A percentile compares a stretch with the other conserved stretches of the same genome.
phyloP scores from a whole-genome alignment of 2,888 invertebrate genomes.

The Lutraria lutraria region DNA sequence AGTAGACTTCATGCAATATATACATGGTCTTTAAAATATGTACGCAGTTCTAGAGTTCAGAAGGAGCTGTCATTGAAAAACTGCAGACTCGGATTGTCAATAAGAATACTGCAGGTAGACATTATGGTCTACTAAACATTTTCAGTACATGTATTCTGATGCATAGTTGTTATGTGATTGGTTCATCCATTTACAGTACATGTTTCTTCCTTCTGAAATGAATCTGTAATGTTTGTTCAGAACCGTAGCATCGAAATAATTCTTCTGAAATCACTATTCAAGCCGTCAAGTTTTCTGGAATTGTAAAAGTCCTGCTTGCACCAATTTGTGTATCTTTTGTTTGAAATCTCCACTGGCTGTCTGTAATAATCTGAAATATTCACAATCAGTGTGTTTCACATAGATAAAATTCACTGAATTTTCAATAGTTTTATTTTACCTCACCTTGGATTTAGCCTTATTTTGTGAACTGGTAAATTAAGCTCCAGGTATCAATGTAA shows the following conservation, averaged over 20 bases:
- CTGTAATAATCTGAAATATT: slow-evolving; percentile 72
- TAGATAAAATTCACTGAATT: too few relatives aligned
- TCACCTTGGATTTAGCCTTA: too few relatives aligned
- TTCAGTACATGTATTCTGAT: not conserved
- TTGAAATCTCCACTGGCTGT: slow-evolving; percentile 70
- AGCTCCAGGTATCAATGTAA: too few relatives aligned
- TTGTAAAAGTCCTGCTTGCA: slow-evolving; percentile 77
- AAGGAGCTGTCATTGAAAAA: too few relatives aligned
- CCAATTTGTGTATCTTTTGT: slow-evolving; percentile 76
- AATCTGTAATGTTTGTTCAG: not conserved
- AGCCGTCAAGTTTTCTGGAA: slow-evolving; percentile 58
- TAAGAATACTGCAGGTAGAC: too few relatives aligned
- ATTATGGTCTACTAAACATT: too few relatives aligned
- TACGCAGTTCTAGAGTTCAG: not conserved
- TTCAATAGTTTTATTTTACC: too few relatives aligned
- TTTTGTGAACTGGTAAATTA: too few relatives aligned
- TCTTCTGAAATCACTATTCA: not conserved
- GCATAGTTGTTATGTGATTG: not conserved
- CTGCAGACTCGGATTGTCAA: too few relatives aligned
- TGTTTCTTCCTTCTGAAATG: not conserved
- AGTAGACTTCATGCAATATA: too few relatives aligned
- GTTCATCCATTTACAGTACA: not conserved
- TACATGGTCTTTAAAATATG: not conserved
- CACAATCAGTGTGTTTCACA: not conserved
- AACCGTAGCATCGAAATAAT: not conserved